A percentile compares a stretch with the other conserved stretches of the same genome.
phyloP scores from a whole-genome alignment of 2,797 vertebrate species.

The Myoxocephalus aenaeus region DNA sequence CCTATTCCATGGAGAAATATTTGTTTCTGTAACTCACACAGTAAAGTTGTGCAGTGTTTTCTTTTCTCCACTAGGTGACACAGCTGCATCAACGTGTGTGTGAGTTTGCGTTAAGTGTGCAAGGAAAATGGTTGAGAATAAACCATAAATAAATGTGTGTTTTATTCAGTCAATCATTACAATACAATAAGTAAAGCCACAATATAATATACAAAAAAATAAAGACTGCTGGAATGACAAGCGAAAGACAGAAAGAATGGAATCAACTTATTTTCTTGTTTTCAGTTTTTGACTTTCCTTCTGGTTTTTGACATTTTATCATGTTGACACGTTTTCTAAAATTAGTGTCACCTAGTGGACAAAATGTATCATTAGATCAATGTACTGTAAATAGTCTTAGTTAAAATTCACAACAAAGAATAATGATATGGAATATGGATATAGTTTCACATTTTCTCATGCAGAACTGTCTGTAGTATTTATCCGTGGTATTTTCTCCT shows the following conservation, averaged over 20 bases:
- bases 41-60: not conserved
- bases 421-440: not conserved
- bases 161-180: no score
- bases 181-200: no score
- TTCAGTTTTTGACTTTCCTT: not conserved
- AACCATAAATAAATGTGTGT: no score
- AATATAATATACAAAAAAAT: no score
- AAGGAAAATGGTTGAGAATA: not conserved
- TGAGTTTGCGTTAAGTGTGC: not conserved
- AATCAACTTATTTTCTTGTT: not conserved
- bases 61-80: slow-evolving; percentile 62
- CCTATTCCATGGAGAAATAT: not conserved
- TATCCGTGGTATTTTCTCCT: not conserved
- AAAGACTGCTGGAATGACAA: not conserved
- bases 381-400: not conserved
- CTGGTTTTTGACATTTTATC: not conserved
- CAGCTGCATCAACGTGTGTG: slow-evolving; percentile 7
- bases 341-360: not conserved
- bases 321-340: not conserved
- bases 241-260: not conserved
- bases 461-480: not conserved
- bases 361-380: not conserved
- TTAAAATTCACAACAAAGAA: not conserved
- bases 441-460: not conserved
- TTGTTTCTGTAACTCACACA: not conserved